A percentile compares a stretch with the other conserved stretches of the same genome.
Evolutionary conservation across 1,140 invertebrate genomes (phyloP).

Genomic region (Planococcus citri): DNA sequence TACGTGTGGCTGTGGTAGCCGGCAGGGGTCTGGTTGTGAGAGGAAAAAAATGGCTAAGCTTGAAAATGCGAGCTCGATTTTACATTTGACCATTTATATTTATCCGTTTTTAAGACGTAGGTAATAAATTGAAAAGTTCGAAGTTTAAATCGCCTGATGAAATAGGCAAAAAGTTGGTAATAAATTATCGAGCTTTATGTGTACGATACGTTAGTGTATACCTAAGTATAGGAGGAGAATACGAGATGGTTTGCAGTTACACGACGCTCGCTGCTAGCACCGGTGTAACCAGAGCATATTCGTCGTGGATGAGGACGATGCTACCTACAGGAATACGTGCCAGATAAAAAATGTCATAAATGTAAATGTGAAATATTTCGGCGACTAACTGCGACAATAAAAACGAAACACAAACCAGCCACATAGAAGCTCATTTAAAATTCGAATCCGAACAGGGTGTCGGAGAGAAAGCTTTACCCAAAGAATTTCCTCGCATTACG

Average conservation of each 20-base stretch:
- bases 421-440: not conserved
- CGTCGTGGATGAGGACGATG: not conserved
- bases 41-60: not conserved
- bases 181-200: not conserved
- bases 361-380: constrained; percentile 14
- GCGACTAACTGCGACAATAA: constrained; percentile 12
- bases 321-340: not conserved
- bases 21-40: too few relatives aligned
- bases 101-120: not conserved
- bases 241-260: too few relatives aligned
- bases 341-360: constrained; percentile 14
- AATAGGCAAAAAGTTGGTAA: not conserved
- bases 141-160: not conserved
- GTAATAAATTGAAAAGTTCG: not conserved
- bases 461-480: not conserved
- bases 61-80: not conserved
- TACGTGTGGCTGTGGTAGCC: not conserved
- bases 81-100: not conserved
- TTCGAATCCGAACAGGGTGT: not conserved
- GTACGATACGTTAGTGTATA: too few relatives aligned
- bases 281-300: not conserved
- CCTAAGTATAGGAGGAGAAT: too few relatives aligned
- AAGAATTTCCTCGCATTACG: constrained; percentile 8
- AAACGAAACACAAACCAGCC: not conserved
- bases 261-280: too few relatives aligned